Percentiles rank a stretch among this genome's conserved stretches.
Conservation (phyloP, 2,888 invertebrate species). For the Philereme vetulata region DNA sequence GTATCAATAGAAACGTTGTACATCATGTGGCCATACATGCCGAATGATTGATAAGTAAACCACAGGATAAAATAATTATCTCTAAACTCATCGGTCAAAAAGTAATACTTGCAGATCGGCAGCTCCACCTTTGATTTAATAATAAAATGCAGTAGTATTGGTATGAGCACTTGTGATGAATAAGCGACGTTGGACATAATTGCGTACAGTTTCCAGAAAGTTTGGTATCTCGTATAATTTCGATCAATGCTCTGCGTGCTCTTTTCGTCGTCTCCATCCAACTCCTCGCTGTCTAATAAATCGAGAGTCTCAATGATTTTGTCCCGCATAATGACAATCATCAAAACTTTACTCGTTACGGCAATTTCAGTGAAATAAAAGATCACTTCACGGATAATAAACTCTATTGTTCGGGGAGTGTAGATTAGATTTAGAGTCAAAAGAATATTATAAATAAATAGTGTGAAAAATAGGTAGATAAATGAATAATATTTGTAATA, state of each 20-base stretch:
- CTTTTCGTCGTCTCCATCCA: slow-evolving; percentile 50
- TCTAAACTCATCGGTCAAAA: slow-evolving; percentile 56
- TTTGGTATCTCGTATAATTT: slow-evolving; percentile 47
- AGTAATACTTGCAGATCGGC: slow-evolving; percentile 69
- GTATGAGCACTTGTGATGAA: slow-evolving; percentile 48
- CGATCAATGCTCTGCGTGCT: slow-evolving; percentile 48
- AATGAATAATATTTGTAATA: slow-evolving; percentile 60
- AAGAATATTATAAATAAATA: slow-evolving; percentile 55
- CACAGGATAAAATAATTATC: slow-evolving; percentile 52
- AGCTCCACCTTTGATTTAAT: slow-evolving; percentile 50
- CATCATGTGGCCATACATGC: slow-evolving; percentile 67
- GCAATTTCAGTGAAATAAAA: slow-evolving; percentile 63
- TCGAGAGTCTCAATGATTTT: slow-evolving; percentile 55
- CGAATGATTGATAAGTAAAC: slow-evolving; percentile 62
- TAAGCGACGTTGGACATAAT: slow-evolving; percentile 51
- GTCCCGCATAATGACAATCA: slow-evolving; percentile 55
- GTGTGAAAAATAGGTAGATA: slow-evolving; percentile 50
- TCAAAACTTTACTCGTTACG: slow-evolving; percentile 58
- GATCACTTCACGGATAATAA: slow-evolving; percentile 62
- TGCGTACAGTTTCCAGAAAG: slow-evolving; percentile 47
- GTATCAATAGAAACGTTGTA: slow-evolving; percentile 64
- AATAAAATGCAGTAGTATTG: slow-evolving; percentile 51
- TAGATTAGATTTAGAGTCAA: slow-evolving; percentile 61
- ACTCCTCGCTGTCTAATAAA: slow-evolving; percentile 57
- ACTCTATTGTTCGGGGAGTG: slow-evolving; percentile 61